Evolutionary conservation across 2,113 vertebrate genomes (phyloP), one percentile per base, ranked within the genome.

Genomic region (Oryzias melastigma): DNA sequence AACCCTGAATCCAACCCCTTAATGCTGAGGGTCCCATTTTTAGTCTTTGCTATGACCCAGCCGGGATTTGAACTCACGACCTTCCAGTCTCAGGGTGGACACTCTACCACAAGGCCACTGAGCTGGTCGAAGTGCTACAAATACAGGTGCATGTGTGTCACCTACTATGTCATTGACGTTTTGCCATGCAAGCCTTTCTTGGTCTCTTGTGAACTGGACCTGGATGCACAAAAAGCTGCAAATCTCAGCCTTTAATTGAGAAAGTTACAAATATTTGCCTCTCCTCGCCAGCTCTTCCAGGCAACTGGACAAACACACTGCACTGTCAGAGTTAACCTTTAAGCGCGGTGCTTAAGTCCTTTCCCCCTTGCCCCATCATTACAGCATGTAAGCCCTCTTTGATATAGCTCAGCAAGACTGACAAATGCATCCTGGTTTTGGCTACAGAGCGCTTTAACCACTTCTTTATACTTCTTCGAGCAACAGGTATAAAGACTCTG

Each of bases 351-450:
- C 76, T 78, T 71, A 84, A 80, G 72, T 68, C 55, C 16, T 73
- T 80, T 72, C 69, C 74, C 52, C 41, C 41, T 77, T 58, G 77
- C 71, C 69, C 46, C 58, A 58, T 78, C 81, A 81, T 81, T 78
- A 84, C 14, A 58, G 67, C 49, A 68, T 69, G 83, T 83, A 84
- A 88, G 77, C 62, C 72, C 59, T 86, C n/a, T 82, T 83, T 84
- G 83, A 88, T 88, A 88, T 86, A 88, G 85, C 73, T 52, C 62
- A 58, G 62, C 58, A 50, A 71, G 68, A 51, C 61, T 62, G 80
- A 74, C 69, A 82, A 83, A 78, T n/a, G 50, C 82, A 82, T 83
- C 73, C 77, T 65, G 50, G 73, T 75, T 68, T 84, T 78, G 62
- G 70, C 71, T 60, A 66, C 73, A 72, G 66, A 79, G 76, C 48